Percentiles rank a stretch among this genome's conserved stretches.
phyloP scores from a whole-genome alignment of 2,888 invertebrate genomes.

The Cosmia trapezina region DNA sequence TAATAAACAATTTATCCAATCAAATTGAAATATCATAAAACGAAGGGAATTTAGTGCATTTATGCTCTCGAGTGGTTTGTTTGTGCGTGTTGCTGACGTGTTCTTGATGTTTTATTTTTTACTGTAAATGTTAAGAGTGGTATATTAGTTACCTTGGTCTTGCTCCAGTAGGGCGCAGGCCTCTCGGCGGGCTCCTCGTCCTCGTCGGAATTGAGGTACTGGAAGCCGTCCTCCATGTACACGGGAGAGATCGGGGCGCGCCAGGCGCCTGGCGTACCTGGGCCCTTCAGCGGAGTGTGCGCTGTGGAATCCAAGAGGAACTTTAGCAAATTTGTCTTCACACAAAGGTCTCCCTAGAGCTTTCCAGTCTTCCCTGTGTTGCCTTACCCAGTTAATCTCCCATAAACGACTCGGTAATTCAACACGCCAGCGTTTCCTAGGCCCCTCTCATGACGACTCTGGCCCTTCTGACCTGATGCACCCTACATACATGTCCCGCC shows the following conservation, averaged over 20 bases:
- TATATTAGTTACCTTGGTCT: slow-evolving; percentile 72
- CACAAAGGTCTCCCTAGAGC: neutral
- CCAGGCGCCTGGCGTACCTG: slow-evolving; percentile 61
- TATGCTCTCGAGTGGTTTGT: no score
- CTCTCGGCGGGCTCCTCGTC: slow-evolving; percentile 73
- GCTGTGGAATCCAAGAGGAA: slow-evolving; percentile 58
- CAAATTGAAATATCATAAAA: no score
- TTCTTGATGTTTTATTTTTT: no score
- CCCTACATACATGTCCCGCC: neutral
- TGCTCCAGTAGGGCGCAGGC: slow-evolving; percentile 78
- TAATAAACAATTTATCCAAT: no score
- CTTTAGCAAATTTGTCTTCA: neutral
- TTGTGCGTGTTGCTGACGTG: no score
- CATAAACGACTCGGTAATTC: neutral
- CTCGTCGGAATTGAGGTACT: slow-evolving; percentile 88
- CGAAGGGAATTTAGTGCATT: no score
- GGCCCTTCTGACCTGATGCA: neutral
- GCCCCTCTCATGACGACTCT: neutral
- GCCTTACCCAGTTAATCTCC: neutral
- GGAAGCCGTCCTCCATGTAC: slow-evolving; percentile 89
- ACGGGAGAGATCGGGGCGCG: slow-evolving; percentile 77
- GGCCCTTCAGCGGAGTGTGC: slow-evolving; percentile 73
- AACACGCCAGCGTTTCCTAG: neutral
- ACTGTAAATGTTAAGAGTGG: no score
- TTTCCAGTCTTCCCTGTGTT: neutral